Percentiles rank a stretch among this genome's conserved stretches.
phyloP scores from a whole-genome alignment of 2,888 invertebrate species.

The Apomyelois bistriatella region DNA sequence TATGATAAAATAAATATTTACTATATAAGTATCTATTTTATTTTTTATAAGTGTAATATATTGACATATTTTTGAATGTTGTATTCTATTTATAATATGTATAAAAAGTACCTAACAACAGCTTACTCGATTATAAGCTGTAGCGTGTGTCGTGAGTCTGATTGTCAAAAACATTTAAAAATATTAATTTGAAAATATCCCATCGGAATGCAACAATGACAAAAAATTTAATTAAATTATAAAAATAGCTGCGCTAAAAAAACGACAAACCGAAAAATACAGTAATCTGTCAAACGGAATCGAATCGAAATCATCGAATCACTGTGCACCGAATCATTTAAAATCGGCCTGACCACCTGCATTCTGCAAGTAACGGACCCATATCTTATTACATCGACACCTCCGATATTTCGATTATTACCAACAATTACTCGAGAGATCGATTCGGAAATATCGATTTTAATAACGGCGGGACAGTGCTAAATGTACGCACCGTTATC shows the following conservation, averaged over 20 bases:
- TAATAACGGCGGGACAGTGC: conserved; percentile 34
- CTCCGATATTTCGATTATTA: conserved; percentile 53
- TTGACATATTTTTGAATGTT: too few relatives aligned
- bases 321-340: conserved; percentile 42
- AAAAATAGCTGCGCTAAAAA: neutral
- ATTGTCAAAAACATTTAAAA: too few relatives aligned
- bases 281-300: conserved; percentile 33
- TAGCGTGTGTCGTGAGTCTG: too few relatives aligned
- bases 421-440: conserved; percentile 60
- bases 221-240: too few relatives aligned
- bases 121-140: too few relatives aligned
- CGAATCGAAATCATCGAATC: conserved; percentile 43
- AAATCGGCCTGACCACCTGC: conserved; percentile 56
- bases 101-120: too few relatives aligned
- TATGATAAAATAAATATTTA: too few relatives aligned
- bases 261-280: conserved; percentile 24
- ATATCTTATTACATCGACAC: conserved; percentile 67
- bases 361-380: conserved; percentile 60
- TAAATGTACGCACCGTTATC: conserved; percentile 31
- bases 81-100: too few relatives aligned
- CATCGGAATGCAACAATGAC: too few relatives aligned
- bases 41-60: too few relatives aligned
- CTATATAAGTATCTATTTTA: too few relatives aligned
- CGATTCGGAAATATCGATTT: conserved; percentile 49
- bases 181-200: too few relatives aligned